Evolutionary conservation across 2,888 invertebrate genomes (phyloP).

Genomic region (Amblyjoppa fuscipennis): DNA sequence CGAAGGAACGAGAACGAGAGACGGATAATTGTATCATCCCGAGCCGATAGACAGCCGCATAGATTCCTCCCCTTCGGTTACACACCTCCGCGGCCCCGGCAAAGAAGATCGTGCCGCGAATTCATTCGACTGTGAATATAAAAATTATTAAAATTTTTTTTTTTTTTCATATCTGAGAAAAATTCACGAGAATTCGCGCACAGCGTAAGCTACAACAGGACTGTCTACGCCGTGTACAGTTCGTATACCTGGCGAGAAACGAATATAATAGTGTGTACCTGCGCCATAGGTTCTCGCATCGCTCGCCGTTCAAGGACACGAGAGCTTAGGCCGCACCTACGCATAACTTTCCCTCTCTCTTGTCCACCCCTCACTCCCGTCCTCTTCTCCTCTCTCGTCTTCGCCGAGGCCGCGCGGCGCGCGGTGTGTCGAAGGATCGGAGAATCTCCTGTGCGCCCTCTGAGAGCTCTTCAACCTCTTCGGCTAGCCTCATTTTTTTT

Average conservation of each 20-base stretch:
- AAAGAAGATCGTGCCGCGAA: background rate
- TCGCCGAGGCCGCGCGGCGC: slow-evolving; percentile 29
- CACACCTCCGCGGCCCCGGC: background rate
- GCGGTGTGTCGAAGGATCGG: slow-evolving; percentile 39
- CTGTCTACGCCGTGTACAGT: slow-evolving; percentile 19
- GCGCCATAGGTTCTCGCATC: slow-evolving; percentile 63
- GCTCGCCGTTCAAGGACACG: slow-evolving; percentile 67
- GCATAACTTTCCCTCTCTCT: slow-evolving; percentile 70
- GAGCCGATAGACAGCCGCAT: background rate
- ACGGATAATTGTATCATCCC: slow-evolving; percentile 30
- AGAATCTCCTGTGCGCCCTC: slow-evolving; percentile 32
- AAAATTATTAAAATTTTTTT: background rate
- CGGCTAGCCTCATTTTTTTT: background rate
- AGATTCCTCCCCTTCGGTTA: background rate
- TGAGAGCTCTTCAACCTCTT: background rate
- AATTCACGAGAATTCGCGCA: background rate
- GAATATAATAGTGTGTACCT: slow-evolving; percentile 60
- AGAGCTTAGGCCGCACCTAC: slow-evolving; percentile 69
- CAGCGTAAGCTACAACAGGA: background rate
- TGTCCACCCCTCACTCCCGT: slow-evolving; percentile 42
- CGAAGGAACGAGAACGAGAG: background rate
- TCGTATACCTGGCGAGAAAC: slow-evolving; percentile 51
- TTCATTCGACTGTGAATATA: slow-evolving; percentile 11
- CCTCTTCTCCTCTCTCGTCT: slow-evolving; percentile 25
- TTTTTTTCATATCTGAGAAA: slow-evolving; percentile 7